Evolutionary conservation across 1,140 invertebrate genomes (phyloP), one percentile per base, ranked within the genome.

Genomic region (Cherax quadricarinatus): DNA sequence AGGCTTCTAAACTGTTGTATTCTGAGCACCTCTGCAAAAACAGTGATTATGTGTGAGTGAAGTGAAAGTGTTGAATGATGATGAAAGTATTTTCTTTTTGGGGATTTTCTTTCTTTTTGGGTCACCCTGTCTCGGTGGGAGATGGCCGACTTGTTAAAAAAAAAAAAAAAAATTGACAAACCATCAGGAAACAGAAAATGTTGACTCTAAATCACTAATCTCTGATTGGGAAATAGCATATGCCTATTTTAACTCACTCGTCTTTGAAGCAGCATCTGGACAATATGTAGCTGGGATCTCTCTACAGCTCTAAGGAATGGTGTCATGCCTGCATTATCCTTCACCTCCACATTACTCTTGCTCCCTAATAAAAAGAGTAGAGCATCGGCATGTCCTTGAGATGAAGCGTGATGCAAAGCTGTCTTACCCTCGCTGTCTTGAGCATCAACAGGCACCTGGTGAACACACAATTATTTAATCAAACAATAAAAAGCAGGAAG

Each of bases 381-480:
- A 51, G 89, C 51, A 73, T 91, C 89, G 6, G 78, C 84, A n/a
- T 80, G 84, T 5, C 89, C 89, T 30, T 86, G 78, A 4, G 75
- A 75, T 53, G 89, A 84, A 14, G 89, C 89, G 30, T 87, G 89
- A 57, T 91, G 89, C 10, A 91, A 51, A 12, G 89, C 83, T 12
- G 89, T 91, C 79, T 86, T 86, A 3, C 89, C 89, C 6, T 91
- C 89, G 41, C 89, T 86, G 83, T 91, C 89, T 60, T 86, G 89
- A n/a, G 78, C 75, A 82, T 91, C 89, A n/a, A 91, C 89, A 30
- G 83, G 57, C 48, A 91, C 53, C 89, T 91, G 85, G 48, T 48
- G n/a, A 49, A 62, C 3, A 48, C 18, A 86, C 5, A 57, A 57
- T 57, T 57, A 57, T 57, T 41, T 9, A 57, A 57, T 57, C 53